Evolutionary conservation across 2,797 vertebrate genomes (phyloP).

Genomic region (Oreochromis mossambicus): DNA sequence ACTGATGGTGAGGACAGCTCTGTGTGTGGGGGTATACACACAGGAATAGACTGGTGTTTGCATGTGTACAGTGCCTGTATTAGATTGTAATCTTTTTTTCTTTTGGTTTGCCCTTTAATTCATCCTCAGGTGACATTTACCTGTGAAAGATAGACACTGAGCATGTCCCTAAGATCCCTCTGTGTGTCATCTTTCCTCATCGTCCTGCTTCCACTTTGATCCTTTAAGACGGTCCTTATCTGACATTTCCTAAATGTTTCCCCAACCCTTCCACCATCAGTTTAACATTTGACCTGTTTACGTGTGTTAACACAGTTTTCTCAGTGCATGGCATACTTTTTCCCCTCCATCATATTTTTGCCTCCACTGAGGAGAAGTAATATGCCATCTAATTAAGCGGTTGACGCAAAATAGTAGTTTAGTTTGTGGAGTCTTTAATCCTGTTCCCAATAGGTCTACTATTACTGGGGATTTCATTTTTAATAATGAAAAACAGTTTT

Average conservation of each 20-base stretch:
- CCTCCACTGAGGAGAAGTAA: not conserved
- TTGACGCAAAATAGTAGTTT: not conserved
- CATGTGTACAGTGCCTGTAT: conserved; percentile 13
- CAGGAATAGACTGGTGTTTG: not conserved
- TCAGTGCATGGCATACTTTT: not conserved
- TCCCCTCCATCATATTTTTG: not conserved
- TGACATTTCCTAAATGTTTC: conserved; percentile 39
- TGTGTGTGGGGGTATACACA: not conserved
- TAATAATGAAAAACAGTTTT: not conserved
- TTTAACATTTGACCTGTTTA: not conserved
- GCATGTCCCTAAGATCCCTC: conserved; percentile 20
- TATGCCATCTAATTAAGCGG: not conserved
- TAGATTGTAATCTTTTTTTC: conserved; percentile 26
- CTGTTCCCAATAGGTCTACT: not conserved
- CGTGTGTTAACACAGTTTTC: not conserved
- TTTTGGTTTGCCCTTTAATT: conserved; percentile 43
- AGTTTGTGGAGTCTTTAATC: not conserved
- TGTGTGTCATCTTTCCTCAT: conserved; percentile 8
- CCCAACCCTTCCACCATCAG: not conserved
- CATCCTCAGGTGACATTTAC: conserved; percentile 51
- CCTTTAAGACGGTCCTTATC: conserved; percentile 18
- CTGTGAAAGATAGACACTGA: conserved; percentile 6
- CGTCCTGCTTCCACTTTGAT: conserved; percentile 6
- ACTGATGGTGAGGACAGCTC: not conserved
- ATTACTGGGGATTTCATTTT: not conserved